These are phyloP conservation scores for Buceros bicornis DNA, from an alignment of 2,797 vertebrate genomes.

Conservation along the genomic window DNA sequence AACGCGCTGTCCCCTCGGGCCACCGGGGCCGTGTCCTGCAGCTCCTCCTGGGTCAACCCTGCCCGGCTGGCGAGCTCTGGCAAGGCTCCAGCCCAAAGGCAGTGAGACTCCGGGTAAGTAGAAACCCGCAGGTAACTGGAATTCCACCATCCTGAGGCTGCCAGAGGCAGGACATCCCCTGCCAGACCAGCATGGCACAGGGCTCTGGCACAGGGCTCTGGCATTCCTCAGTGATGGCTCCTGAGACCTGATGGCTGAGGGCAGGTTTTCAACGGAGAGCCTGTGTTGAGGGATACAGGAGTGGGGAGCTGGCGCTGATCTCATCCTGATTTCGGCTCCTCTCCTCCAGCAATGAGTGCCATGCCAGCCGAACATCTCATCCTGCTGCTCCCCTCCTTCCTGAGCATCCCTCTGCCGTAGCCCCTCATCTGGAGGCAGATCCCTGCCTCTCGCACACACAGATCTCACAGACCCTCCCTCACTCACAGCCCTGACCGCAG, in stretches of 20 bases:
- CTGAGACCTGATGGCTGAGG: background rate
- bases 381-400: background rate
- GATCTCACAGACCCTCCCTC: too few relatives aligned
- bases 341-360: background rate
- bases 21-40: background rate
- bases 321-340: background rate
- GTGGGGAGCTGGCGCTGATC: background rate
- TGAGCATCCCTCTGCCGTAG: background rate
- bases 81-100: background rate
- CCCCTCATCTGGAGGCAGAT: background rate
- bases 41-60: background rate
- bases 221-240: background rate
- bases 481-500: background rate
- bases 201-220: background rate
- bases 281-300: background rate
- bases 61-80: background rate
- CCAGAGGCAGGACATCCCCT: background rate
- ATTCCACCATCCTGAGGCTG: background rate
- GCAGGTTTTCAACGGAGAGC: background rate
- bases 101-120: background rate
- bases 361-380: background rate
- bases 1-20: rapidly evolving
- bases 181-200: background rate
- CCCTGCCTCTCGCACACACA: background rate
- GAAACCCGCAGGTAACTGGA: background rate